These are phyloP conservation scores for Bos javanicus DNA, from an alignment of 2,113 vertebrate genomes.

Conservation along the genomic window DNA sequence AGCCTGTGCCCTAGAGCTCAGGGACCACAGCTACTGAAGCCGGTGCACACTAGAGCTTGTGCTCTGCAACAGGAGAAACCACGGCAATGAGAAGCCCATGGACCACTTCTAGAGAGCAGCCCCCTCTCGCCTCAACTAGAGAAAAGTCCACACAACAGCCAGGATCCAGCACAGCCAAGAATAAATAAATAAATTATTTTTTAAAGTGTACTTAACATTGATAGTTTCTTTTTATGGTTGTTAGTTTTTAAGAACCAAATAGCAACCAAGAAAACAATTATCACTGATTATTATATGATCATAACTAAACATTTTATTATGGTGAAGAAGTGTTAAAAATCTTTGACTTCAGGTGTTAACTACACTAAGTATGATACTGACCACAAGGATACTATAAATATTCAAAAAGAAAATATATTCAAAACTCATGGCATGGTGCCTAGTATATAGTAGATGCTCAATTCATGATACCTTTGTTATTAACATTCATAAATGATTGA, in stretches of 20 bases:
- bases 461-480: neutral
- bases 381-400: neutral
- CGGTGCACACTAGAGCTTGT: rapidly evolving
- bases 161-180: neutral
- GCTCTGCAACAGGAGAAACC: neutral
- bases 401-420: neutral
- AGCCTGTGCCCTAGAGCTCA: neutral
- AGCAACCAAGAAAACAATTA: neutral
- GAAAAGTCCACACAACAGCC: neutral
- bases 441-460: rapidly evolving
- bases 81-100: rapidly evolving
- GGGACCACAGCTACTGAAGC: neutral
- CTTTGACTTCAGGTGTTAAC: neutral
- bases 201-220: neutral
- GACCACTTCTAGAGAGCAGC: too few species aligned
- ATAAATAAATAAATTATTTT: neutral
- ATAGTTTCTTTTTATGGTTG: neutral
- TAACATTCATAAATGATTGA: neutral
- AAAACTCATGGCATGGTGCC: neutral
- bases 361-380: too few species aligned
- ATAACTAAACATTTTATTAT: neutral
- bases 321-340: neutral
- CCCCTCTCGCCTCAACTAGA: neutral
- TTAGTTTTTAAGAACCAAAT: neutral
- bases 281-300: neutral